phyloP scores from a whole-genome alignment of 2,888 invertebrate species.

The Strigamia maritima region DNA sequence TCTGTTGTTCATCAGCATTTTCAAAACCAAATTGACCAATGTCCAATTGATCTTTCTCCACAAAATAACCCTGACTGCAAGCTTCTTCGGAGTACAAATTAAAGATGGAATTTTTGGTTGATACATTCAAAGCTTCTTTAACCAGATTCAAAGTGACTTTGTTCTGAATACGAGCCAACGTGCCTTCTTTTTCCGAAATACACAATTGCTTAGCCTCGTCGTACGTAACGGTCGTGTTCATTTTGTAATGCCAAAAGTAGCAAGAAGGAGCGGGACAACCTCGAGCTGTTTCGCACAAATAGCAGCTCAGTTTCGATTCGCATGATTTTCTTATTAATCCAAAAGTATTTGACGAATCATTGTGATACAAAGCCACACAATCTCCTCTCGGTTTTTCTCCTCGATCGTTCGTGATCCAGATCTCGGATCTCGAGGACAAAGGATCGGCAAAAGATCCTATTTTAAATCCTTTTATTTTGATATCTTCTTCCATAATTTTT shows the following conservation, averaged over 20 bases:
- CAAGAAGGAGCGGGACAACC: background rate
- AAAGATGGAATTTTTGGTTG: background rate
- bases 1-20: background rate
- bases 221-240: background rate
- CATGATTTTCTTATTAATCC: background rate
- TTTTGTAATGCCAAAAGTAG: conserved; percentile 16
- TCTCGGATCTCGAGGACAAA: background rate
- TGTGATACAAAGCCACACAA: background rate
- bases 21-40: background rate
- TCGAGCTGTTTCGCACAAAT: conserved; percentile 15
- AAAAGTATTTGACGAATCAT: background rate
- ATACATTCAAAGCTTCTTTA: background rate
- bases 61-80: background rate
- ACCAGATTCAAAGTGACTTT: background rate
- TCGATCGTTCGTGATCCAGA: background rate
- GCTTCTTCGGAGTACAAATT: background rate
- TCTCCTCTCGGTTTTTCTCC: background rate
- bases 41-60: background rate
- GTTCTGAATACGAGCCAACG: background rate
- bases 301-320: background rate
- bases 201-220: background rate
- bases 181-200: background rate
- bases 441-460: background rate
- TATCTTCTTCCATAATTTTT: background rate
- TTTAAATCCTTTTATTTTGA: background rate